Conservation (phyloP, 2,113 vertebrate species). For the Fregata magnificens region DNA sequence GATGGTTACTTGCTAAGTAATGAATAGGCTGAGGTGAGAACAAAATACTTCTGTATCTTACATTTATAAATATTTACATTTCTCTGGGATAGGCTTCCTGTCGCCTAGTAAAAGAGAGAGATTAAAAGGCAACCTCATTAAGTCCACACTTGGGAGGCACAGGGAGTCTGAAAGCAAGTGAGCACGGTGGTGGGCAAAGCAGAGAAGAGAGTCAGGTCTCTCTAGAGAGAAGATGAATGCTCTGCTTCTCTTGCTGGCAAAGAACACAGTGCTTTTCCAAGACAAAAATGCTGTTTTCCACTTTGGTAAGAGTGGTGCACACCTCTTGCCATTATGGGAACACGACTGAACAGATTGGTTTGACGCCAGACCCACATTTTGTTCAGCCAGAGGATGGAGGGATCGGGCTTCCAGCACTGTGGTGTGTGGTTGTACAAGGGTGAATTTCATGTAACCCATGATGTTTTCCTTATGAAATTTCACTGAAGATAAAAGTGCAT, state of each 20-base stretch:
- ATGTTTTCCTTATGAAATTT: accelerated
- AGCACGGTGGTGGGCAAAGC: accelerated
- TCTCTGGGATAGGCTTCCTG: background rate
- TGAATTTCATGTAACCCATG: background rate
- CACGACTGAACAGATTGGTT: background rate
- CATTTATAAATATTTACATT: background rate
- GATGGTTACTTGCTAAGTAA: background rate
- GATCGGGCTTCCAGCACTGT: accelerated
- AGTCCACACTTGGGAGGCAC: background rate
- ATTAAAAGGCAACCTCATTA: background rate
- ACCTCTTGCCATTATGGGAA: background rate
- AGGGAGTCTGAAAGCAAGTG: background rate
- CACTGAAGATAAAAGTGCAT: background rate
- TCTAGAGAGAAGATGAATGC: background rate
- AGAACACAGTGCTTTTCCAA: background rate
- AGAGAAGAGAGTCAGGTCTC: background rate
- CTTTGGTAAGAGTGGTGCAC: background rate
- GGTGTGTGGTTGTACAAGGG: background rate
- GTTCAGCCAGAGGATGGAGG: background rate
- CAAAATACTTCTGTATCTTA: background rate
- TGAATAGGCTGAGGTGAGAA: background rate
- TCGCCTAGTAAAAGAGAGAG: background rate
- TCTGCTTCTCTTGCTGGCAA: background rate
- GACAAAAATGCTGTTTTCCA: background rate
- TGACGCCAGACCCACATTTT: background rate